Evolutionary conservation across 2,888 invertebrate genomes (phyloP).

Genomic region (Macroteleia sp.): DNA sequence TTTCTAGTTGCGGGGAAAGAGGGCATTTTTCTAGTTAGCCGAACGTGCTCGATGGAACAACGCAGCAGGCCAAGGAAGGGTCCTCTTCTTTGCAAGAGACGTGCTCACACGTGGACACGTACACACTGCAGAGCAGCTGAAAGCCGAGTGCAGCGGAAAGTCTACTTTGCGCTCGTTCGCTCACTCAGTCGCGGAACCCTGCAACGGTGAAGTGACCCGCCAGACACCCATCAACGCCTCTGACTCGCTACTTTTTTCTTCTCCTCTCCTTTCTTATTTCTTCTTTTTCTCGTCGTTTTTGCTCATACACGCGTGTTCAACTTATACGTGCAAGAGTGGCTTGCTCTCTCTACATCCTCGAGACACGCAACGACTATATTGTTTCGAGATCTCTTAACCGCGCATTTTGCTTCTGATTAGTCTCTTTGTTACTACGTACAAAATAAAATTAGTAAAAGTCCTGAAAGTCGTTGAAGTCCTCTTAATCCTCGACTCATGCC

Average conservation of each 20-base stretch:
- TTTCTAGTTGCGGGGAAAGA: conserved; percentile 53
- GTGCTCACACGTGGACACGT: conserved; percentile 56
- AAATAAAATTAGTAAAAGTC: neutral
- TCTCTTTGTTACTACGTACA: conserved; percentile 27
- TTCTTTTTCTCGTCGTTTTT: conserved; percentile 16
- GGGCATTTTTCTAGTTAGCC: conserved; percentile 73
- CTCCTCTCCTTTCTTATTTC: conserved; percentile 17
- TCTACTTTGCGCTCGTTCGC: conserved; percentile 74
- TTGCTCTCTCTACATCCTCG: conserved; percentile 1
- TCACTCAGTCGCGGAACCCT: conserved; percentile 47
- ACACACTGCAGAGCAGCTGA: conserved; percentile 34
- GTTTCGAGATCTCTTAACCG: conserved; percentile 31
- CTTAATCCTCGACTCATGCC: no score
- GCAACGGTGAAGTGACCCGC: conserved; percentile 81
- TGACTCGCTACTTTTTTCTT: conserved; percentile 61
- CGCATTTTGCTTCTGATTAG: conserved; percentile 31
- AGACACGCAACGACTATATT: conserved; percentile 31
- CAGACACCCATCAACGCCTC: conserved; percentile 79
- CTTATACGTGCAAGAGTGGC: conserved; percentile 28
- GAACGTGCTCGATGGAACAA: conserved; percentile 74
- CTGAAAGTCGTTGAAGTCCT: no score
- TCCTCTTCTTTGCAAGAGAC: conserved; percentile 38
- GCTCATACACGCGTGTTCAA: conserved; percentile 27
- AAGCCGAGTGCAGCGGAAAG: conserved; percentile 63
- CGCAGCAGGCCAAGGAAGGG: conserved; percentile 37